These are phyloP conservation scores for Muraenolepis orangiensis DNA, from an alignment of 2,797 vertebrate species.

Conservation along the genomic window DNA sequence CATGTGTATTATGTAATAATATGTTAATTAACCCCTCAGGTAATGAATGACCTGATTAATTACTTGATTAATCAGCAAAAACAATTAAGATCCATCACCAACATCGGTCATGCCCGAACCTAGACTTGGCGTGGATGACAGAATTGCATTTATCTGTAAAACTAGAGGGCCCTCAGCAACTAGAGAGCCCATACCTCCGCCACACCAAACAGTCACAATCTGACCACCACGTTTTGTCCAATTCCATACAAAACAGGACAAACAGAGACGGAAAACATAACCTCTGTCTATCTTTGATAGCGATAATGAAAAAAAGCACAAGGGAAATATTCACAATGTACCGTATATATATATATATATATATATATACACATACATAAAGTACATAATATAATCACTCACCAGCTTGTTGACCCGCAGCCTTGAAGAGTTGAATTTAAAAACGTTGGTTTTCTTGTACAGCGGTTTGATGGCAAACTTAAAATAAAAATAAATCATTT, in stretches of 20 bases:
- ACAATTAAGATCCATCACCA: neutral
- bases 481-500: conserved; percentile 10
- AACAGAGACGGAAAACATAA: too few relatives aligned
- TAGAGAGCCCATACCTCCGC: too few relatives aligned
- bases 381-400: conserved; percentile 50
- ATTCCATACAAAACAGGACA: too few relatives aligned
- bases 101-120: neutral
- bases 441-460: conserved; percentile 95
- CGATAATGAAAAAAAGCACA: neutral
- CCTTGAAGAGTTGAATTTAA: conserved; percentile 95
- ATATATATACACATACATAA: too few relatives aligned
- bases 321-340: neutral
- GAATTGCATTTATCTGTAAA: neutral
- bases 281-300: too few relatives aligned
- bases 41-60: neutral
- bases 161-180: too few relatives aligned
- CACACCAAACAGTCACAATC: too few relatives aligned
- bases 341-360: too few relatives aligned
- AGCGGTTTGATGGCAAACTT: conserved; percentile 95
- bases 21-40: neutral
- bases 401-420: conserved; percentile 94
- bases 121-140: neutral
- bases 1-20: neutral
- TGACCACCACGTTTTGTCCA: too few relatives aligned
- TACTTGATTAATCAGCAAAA: neutral